Evolutionary conservation across 1,140 invertebrate species (phyloP), one percentile per base, ranked within the genome.

Genomic region (Ceratina calcarata): DNA sequence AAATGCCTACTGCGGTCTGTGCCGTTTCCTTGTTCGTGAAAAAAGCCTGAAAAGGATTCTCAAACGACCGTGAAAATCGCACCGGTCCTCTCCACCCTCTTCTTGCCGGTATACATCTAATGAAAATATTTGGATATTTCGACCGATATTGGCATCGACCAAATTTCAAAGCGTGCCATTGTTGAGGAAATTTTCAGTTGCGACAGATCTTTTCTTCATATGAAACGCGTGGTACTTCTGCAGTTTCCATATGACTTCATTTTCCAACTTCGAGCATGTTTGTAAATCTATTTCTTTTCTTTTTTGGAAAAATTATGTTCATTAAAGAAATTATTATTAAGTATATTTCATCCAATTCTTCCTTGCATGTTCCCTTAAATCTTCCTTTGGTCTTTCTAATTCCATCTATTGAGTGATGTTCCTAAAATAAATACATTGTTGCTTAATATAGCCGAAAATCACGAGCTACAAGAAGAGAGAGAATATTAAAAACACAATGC

Each of bases 121-220:
- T 86, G 85, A 91, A 90, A 91, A 91, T 91, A 91, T 91, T 91
- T 91, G 83, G 89, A 91, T 90, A 69, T 89, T 86, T 97, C 69
- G 53, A 87, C 65, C 94, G 92, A 88, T 76, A 72, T 75, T 57
- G 79, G 49, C 60, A 61, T 18, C n/a, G 57, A 7, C 45, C 53
- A 20, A 10, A 60, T 32, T 74, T 53, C 60, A 64, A 74, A 55
- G 24, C 71, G 60, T 65, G 58, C 71, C 71, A 74, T 74, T 74
- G 71, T 74, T 0, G 13, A 2, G 3, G 18, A 64, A 32, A 15
- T 12, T 15, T 32, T 10, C 10, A 13, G 24, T 55, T 55, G 22
- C 13, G 13, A n/a, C 32, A n/a, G 16, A 15, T 68, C 49, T 53
- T 18, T 22, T 15, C 3, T 68, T 6, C 6, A 2, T 6, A 37